Base-by-base conservation (phyloP, 2,888 invertebrate genomes). In the Brenthis hecate region DNA sequence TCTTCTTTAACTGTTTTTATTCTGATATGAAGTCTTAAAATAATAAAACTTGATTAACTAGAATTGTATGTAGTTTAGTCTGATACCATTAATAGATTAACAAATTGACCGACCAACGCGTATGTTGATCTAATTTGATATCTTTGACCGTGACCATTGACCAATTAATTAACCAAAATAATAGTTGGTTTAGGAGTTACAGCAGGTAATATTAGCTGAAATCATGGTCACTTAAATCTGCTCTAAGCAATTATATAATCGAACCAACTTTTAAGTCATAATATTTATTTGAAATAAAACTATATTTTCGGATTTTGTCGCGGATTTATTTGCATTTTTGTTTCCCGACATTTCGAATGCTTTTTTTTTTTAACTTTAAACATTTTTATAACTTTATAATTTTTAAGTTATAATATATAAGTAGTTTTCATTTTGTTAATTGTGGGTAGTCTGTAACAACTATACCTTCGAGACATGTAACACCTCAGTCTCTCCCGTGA, bases 141-240 rank as follows among this genome's bases (percentile, higher is more conserved):
- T 48, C 23, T 48, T 48, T 48, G 48, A 11, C 28, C 28, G n/a
- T 28, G 28, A 60, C 28, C 48, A 28, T 8, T 28, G 48, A 57
- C 47, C 47, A 23, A 23, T 60, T 43, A 43, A 43, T 43, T 48
- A 60, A 60, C 28, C n/a, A 60, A n/a, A 14, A 28, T 28, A 48
- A 11, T 13, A 28, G 14, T 58, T 48, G 19, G n/a, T 60, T 48
- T 8, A 58, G 48, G n/a, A 43, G 19, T 14, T 57, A 13, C 36
- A 11, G 36, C 56, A 2, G 2, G 13, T 16, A 23, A 14, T 13
- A 13, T 28, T 13, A 2, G 14, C 55, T 28, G 3, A 55, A 19
- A 1, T 23, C 6, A 51, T 2, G 16, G 6, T 16, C 6, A 16
- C 19, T 11, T 56, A 56, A n/a, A 6, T 32, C 3, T 14, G n/a